Percentiles rank a stretch among this genome's conserved stretches.
phyloP scores from a whole-genome alignment of 1,140 invertebrate species.

The Pissodes strobi region DNA sequence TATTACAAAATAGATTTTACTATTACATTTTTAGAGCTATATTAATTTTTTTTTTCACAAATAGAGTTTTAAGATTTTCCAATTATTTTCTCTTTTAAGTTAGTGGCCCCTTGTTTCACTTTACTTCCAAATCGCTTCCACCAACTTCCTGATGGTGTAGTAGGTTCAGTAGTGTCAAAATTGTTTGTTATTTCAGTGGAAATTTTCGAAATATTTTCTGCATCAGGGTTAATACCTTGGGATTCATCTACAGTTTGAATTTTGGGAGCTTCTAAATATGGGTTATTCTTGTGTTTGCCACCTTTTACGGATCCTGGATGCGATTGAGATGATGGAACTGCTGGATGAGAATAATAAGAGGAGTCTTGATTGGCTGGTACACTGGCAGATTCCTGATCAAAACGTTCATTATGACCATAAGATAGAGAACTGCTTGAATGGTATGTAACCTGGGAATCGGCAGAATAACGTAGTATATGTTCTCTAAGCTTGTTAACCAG shows the following conservation, averaged over 20 bases:
- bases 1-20: too few relatives aligned
- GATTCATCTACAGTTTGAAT: neutral
- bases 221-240: neutral
- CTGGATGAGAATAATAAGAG: neutral
- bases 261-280: neutral
- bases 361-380: neutral
- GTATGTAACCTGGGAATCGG: neutral
- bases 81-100: conserved; percentile 31
- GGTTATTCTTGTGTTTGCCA: neutral
- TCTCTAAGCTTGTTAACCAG: conserved; percentile 10
- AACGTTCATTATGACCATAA: neutral
- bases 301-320: conserved; percentile 3
- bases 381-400: neutral
- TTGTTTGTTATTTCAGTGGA: neutral
- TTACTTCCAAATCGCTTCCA: conserved; percentile 35
- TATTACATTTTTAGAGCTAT: too few relatives aligned
- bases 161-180: conserved; percentile 8
- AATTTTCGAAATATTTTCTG: neutral
- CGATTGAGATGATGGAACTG: neutral
- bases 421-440: neutral
- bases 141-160: conserved; percentile 10
- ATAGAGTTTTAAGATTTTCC: conserved; percentile 4
- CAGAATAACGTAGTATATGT: neutral
- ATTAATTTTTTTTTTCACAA: too few relatives aligned
- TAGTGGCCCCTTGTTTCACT: conserved; percentile 28